Evolutionary conservation across 2,113 vertebrate genomes (phyloP), one percentile per base, ranked within the genome.

Genomic region (Sclerurus mexicanus): DNA sequence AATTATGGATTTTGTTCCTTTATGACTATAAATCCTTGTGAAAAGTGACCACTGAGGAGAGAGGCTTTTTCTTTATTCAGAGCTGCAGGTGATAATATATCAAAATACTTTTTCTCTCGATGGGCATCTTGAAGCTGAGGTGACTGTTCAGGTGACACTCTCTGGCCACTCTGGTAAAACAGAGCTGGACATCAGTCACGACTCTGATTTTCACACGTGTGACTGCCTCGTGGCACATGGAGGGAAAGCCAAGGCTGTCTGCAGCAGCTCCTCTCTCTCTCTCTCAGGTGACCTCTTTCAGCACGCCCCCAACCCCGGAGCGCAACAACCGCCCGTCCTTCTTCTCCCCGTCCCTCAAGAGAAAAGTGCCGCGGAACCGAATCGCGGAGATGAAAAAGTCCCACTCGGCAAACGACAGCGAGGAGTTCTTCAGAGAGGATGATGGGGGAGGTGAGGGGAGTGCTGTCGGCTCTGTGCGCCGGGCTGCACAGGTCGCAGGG

Each of bases 371-470:
- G 8, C 97, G 99, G 42, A 99, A 98, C 97, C 97, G 98, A 33
- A 99, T 98, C 7, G 98, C 99, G 0, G 99, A 99, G 97, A 99
- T 99, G 99, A 99, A 99, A 97, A 99, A 99, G 93, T 99, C 99
- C 1, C 99, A 99, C 94, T 99, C 99, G 0, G 99, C 99, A 90
- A 99, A 99, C 0, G 99, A 99, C 98, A 99, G 99, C 5, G 99
- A 99, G 91, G 99, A 99, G 75, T 99, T 99, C 97, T 99, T 99
- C 98, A 98, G 99, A 87, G 99, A 99, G 88, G 99, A 99, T 13
- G 98, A 98, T 0, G 97, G 98, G 0, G 98, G 79, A 69, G 99
- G 99, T 99, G 94, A 97, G 87, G 89, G 33, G 62, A 77, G 19
- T 49, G 21, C 3, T 75, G 39, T 4, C 63, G 44, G 25, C 73